These are phyloP conservation scores for Brachyhypopomus gauderio DNA, from an alignment of 2,113 vertebrate genomes.

Conservation along the genomic window DNA sequence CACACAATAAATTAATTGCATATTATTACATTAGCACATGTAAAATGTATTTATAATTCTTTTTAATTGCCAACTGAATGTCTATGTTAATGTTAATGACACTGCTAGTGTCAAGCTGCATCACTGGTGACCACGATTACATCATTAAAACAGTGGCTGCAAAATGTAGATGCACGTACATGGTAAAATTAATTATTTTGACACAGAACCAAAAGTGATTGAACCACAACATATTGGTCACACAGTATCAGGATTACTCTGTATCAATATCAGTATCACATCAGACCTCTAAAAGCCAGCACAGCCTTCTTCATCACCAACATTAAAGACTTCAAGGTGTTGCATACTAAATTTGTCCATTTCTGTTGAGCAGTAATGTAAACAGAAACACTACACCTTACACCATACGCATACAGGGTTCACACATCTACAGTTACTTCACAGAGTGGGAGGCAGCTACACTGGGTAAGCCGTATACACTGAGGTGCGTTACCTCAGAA, in stretches of 20 bases:
- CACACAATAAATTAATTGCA: not conserved
- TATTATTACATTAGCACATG: slow-evolving; percentile 21
- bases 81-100: too few species aligned
- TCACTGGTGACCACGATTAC: not conserved
- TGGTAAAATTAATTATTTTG: not conserved
- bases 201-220: not conserved
- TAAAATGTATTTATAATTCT: not conserved
- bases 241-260: too few species aligned
- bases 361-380: not conserved
- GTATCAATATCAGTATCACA: not conserved
- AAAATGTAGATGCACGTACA: not conserved
- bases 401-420: not conserved
- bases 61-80: not conserved
- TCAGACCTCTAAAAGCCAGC: not conserved
- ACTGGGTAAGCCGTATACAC: not conserved
- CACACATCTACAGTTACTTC: slow-evolving; percentile 18
- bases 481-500: not conserved
- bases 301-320: not conserved
- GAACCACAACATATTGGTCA: not conserved
- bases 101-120: not conserved
- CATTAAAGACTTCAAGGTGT: not conserved
- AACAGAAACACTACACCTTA: slow-evolving; percentile 25
- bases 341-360: not conserved
- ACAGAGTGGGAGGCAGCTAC: not conserved
- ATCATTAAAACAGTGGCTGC: not conserved